A percentile compares a stretch with the other conserved stretches of the same genome.
Conservation (phyloP, 2,888 invertebrate species). For the Sicus ferrugineus region DNA sequence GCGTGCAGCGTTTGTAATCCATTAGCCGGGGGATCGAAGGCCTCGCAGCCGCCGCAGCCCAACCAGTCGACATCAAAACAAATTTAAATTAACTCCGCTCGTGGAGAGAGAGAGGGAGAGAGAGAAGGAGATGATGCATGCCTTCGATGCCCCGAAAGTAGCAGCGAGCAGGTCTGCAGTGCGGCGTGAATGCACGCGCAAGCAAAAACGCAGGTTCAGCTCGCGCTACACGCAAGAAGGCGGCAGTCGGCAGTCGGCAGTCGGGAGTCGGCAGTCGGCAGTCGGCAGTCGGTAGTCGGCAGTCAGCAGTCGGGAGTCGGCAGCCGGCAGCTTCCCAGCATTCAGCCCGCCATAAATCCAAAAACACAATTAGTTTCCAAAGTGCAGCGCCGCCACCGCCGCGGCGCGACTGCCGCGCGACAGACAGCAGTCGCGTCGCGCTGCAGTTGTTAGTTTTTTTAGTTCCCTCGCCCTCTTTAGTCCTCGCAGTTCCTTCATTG, state of each 20-base stretch:
- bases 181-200: neutral
- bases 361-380: slow-evolving; percentile 62
- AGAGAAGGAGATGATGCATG: too few relatives aligned
- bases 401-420: neutral
- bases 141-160: slow-evolving; percentile 21
- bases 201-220: neutral
- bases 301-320: too few relatives aligned
- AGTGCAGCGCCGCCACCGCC: slow-evolving; percentile 39
- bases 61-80: neutral
- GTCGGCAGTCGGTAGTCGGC: too few relatives aligned
- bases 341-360: slow-evolving; percentile 48
- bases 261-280: too few relatives aligned
- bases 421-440: neutral
- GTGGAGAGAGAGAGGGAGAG: too few relatives aligned
- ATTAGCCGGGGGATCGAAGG: slow-evolving; percentile 35
- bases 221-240: neutral
- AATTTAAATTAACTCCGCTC: slow-evolving; percentile 26
- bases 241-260: too few relatives aligned
- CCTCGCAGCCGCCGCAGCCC: slow-evolving; percentile 13
- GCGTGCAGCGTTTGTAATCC: slow-evolving; percentile 26
- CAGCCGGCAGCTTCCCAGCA: neutral
- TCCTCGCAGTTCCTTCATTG: too few relatives aligned
- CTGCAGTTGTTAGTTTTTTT: slow-evolving; percentile 15
- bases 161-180: slow-evolving; percentile 16
- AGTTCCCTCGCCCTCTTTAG: neutral